Evolutionary conservation across 2,113 vertebrate species (phyloP), one percentile per base, ranked within the genome.

Genomic region (Lamprotornis superbus): DNA sequence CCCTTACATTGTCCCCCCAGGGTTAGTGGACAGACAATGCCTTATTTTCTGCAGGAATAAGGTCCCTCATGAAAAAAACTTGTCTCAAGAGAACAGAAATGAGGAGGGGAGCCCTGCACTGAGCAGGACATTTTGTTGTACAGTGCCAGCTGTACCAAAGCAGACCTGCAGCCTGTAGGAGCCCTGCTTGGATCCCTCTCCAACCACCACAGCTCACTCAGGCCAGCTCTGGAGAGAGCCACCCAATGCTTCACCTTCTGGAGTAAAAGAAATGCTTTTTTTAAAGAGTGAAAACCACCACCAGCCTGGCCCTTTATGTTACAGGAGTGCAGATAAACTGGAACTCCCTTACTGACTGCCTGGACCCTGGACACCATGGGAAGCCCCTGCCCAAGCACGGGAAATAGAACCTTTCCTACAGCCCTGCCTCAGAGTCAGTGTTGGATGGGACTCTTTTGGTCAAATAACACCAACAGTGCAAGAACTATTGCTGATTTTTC

Each of bases 391-490:
- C 33, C 55, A 16, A 16, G n/a, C 40, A 25, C 2, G 5, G 70
- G 44, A 18, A 64, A 27, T 12, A 35, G 46, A 24, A 33, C 19
- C 33, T 56, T 59, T 81, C 56, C 67, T 42, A 8, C 46, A 53
- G 15, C 37, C 33, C 6, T 1, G 0, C n/a, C 56, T 56, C 0
- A 0, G n/a, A 22, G 27, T 25, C 1, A 1, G 22, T 35, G 44
- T 12, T 63, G 16, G n/a, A 49, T 47, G 31, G 4, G 11, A n/a
- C 14, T 30, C 6, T 39, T 79, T 35, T 39, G n/a, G 17, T 61
- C 79, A 64, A 57, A 1, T 61, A 69, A 47, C 12, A 70, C 24
- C 24, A n/a, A 18, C 1, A 7, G 37, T 15, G 12, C 27, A 69
- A 91, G 53, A 84, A 15, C 10, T 40, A 69, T 30, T 17, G 23